Evolutionary conservation across 2,797 vertebrate species (phyloP), one percentile per base, ranked within the genome.

Genomic region (Diceros bicornis): DNA sequence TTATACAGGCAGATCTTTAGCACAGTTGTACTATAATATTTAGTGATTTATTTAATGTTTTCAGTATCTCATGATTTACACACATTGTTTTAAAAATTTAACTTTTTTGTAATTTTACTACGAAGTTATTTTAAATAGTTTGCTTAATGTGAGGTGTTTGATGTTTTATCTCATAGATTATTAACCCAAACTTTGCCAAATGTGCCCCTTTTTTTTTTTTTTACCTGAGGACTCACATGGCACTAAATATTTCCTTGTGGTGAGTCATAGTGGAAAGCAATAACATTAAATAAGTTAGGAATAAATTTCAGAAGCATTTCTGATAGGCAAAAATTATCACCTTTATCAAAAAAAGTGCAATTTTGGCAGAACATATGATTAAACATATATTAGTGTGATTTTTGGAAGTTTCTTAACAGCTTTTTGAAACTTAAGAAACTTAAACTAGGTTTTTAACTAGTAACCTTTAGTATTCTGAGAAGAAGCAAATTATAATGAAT

Each of bases 141-240:
- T 78, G 17, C 13, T 64, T 92, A 87, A 55, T 92, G 27, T 59
- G 20, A 94, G 4, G 11, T 64, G 0, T 95, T 94, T 71, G n/a
- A 64, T 88, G 6, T 86, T 94, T 94, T 86, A 94, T 27, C 7
- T 29, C 16, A 34, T 50, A 81, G 17, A 83, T 94, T 34, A 69
- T 85, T 90, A 95, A 68, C 14, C 10, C 14, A 68, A 83, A 79
- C 7, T 94, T 82, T 95, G 21, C 10, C 25, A 92, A 91, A 13
- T 17, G 47, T 89, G 9, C 4, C 59, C 2, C 84, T 87, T 90
- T 71, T 47, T 75, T 90, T 78, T 47, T 47, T 47, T 47, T 47
- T 47, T 47, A 47, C 37, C 12, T 50, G 41, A 69, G 29, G 41
- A 92, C 1, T 90, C 52, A 66, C 8, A 66, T 50, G 18, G 0